These are phyloP conservation scores for Noctua comes DNA, from an alignment of 2,888 invertebrate species.

Conservation along the genomic window DNA sequence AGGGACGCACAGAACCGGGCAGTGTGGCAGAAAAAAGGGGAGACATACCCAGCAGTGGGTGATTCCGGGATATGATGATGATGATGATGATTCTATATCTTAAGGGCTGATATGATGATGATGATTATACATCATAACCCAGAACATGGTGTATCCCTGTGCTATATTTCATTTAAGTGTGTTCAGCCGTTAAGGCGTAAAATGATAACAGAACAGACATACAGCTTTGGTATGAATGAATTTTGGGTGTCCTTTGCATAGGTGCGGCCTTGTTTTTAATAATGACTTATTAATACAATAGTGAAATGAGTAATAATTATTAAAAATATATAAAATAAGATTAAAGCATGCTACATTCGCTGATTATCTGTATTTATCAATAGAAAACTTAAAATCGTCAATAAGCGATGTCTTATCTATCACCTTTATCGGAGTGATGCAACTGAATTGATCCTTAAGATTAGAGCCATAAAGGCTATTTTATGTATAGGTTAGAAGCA, in stretches of 20 bases:
- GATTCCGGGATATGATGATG: too few relatives aligned
- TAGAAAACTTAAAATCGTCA: constrained; percentile 30
- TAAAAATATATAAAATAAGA: background rate
- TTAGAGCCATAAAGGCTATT: constrained; percentile 36
- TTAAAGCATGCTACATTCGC: constrained; percentile 15
- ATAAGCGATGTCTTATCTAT: constrained; percentile 50
- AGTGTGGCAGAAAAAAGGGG: too few relatives aligned
- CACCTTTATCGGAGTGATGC: constrained; percentile 47
- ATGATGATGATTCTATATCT: too few relatives aligned
- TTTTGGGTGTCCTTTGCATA: background rate
- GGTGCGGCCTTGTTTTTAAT: background rate
- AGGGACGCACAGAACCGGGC: too few relatives aligned
- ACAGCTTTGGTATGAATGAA: background rate
- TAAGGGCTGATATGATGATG: too few relatives aligned
- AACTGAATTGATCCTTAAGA: constrained; percentile 44
- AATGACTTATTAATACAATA: constrained; percentile 12
- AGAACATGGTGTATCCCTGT: background rate
- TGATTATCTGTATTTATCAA: constrained; percentile 39
- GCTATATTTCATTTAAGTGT: background rate
- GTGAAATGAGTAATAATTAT: background rate
- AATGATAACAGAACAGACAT: background rate
- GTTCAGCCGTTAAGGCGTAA: background rate
- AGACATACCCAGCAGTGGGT: too few relatives aligned
- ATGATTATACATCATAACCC: background rate
- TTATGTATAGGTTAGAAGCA: constrained; percentile 42